Evolutionary conservation across 2,113 vertebrate species (phyloP).

Genomic region (Lethenteron camtschaticum): DNA sequence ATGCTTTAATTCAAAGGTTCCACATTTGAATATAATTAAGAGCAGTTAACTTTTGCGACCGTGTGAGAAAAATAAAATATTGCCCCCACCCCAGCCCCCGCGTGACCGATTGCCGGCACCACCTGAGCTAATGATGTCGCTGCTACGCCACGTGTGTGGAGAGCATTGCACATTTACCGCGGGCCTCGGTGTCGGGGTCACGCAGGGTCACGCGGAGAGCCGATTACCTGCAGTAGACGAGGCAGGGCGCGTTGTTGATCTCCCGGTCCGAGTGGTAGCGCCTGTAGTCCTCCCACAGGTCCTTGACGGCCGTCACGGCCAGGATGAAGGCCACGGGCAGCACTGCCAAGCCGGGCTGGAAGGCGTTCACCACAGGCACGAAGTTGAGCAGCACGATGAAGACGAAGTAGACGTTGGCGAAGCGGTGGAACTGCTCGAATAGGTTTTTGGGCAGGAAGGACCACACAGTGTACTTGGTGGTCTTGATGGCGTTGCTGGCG

Average conservation of each 20-base stretch:
- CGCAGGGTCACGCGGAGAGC: too few relatives aligned
- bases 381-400: constrained; percentile 85
- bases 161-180: too few relatives aligned
- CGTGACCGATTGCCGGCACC: too few relatives aligned
- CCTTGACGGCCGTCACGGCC: constrained; percentile 77
- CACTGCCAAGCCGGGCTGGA: constrained; percentile 70
- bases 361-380: constrained; percentile 63
- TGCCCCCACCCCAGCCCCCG: too few relatives aligned
- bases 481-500: constrained; percentile 67
- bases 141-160: too few relatives aligned
- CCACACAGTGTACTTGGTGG: constrained; percentile 74
- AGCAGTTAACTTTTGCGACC: too few relatives aligned
- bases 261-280: constrained; percentile 68
- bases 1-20: too few relatives aligned
- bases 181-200: too few relatives aligned
- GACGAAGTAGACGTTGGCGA: constrained; percentile 92
- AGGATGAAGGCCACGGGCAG: constrained; percentile 80
- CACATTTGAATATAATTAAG: too few relatives aligned
- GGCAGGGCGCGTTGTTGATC: constrained; percentile 86
- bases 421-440: constrained; percentile 82
- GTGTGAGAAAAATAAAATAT: too few relatives aligned
- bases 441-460: constrained; percentile 93
- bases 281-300: constrained; percentile 89
- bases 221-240: constrained; percentile 67
- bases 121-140: too few relatives aligned